Conservation (phyloP, 2,888 invertebrate species). For the Zaprionus lineosus region DNA sequence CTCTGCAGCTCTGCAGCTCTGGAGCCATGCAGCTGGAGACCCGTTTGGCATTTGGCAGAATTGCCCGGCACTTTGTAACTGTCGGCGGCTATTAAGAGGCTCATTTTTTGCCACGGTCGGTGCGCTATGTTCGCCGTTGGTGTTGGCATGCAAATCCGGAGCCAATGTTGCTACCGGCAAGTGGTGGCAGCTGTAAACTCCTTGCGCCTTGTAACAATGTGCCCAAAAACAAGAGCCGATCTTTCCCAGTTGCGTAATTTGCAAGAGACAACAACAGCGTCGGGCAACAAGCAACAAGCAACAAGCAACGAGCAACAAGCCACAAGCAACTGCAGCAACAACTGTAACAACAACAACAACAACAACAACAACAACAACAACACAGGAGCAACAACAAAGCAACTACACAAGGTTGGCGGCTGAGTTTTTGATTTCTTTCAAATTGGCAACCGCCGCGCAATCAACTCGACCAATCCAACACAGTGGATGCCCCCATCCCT, state of each 20-base stretch:
- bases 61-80: constrained; percentile 82
- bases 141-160: constrained; percentile 61
- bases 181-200: constrained; percentile 59
- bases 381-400: constrained; percentile 14
- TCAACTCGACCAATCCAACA: constrained; percentile 59
- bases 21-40: constrained; percentile 1
- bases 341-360: constrained; percentile 32
- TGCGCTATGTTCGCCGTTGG: constrained; percentile 54
- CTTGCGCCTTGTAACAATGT: constrained; percentile 59
- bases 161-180: constrained; percentile 40
- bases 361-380: constrained; percentile 26
- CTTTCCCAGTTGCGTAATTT: constrained; percentile 72
- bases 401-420: constrained; percentile 44
- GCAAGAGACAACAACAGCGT: constrained; percentile 46
- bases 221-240: constrained; percentile 70
- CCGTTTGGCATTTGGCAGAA: constrained; percentile 70
- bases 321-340: constrained; percentile 27
- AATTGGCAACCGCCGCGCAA: constrained; percentile 75
- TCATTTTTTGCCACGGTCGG: constrained; percentile 67
- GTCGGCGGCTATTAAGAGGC: constrained; percentile 81
- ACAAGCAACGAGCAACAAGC: no score
- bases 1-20: no score
- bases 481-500: constrained; percentile 20
- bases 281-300: constrained; percentile 27
- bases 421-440: constrained; percentile 77